These are phyloP conservation scores for Gallinago nigripennis DNA, from an alignment of 2,797 vertebrate species.

Conservation along the genomic window DNA sequence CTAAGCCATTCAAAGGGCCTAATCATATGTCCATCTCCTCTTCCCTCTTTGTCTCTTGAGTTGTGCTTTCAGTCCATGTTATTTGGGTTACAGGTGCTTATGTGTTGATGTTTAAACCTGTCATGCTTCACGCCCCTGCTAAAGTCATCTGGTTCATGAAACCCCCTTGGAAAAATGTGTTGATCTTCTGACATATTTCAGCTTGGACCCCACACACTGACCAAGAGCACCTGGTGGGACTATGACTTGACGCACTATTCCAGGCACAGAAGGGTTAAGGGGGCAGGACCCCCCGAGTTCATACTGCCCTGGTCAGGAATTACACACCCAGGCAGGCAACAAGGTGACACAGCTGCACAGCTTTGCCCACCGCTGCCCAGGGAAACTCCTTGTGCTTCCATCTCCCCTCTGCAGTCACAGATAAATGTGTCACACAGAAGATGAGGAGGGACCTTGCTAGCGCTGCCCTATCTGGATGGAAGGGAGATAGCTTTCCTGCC, in stretches of 20 bases:
- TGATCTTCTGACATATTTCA: not conserved
- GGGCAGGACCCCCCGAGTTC: not conserved
- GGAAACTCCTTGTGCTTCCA: not conserved
- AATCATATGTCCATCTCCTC: not conserved
- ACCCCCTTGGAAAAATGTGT: not conserved
- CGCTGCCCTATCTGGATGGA: not conserved
- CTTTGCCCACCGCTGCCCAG: not conserved
- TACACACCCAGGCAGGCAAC: not conserved
- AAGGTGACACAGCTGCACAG: not conserved
- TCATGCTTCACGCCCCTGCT: not conserved
- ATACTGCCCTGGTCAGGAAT: not conserved
- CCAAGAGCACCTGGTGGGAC: not conserved
- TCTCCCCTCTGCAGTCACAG: not conserved
- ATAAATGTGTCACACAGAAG: not conserved
- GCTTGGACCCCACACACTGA: not conserved
- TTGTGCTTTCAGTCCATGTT: accelerated
- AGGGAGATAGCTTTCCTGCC: not conserved
- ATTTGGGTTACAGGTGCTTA: not conserved
- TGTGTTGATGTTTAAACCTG: not conserved
- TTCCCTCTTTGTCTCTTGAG: not conserved
- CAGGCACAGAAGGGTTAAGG: not conserved
- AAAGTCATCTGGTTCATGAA: not conserved
- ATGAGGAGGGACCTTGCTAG: not conserved
- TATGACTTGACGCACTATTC: not conserved
- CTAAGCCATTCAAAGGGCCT: not conserved